phyloP scores from a whole-genome alignment of 1,140 invertebrate species.

The Eciton burchellii region DNA sequence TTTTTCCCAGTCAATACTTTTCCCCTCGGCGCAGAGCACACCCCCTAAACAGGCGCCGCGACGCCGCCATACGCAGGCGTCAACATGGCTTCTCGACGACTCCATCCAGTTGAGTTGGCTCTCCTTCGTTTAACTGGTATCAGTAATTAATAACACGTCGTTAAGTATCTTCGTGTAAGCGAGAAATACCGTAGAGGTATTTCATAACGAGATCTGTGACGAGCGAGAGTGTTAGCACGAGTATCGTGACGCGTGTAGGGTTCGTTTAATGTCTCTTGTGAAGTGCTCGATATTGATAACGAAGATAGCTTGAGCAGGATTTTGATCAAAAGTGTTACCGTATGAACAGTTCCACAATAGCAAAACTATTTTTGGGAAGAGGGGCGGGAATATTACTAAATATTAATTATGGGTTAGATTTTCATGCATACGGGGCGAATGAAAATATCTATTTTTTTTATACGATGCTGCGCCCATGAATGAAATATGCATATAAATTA shows the following conservation, averaged over 20 bases:
- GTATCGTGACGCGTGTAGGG: slow-evolving; percentile 7
- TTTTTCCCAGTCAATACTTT: slow-evolving; percentile 66
- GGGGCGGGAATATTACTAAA: too few species aligned
- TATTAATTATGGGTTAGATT: too few species aligned
- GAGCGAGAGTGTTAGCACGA: slow-evolving; percentile 27
- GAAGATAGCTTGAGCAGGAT: slow-evolving; percentile 12
- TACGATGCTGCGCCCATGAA: neutral
- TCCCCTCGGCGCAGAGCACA: slow-evolving; percentile 74
- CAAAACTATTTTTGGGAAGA: neutral
- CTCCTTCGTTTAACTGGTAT: slow-evolving; percentile 76
- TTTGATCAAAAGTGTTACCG: neutral
- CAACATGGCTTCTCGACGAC: slow-evolving; percentile 80
- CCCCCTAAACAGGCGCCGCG: slow-evolving; percentile 72
- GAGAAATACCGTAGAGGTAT: slow-evolving; percentile 50
- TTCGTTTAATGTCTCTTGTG: slow-evolving; percentile 59
- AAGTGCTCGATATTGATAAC: slow-evolving; percentile 51
- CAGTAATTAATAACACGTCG: slow-evolving; percentile 80
- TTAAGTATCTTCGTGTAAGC: slow-evolving; percentile 69
- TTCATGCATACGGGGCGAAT: too few species aligned
- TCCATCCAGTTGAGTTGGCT: slow-evolving; percentile 71
- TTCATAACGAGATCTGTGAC: slow-evolving; percentile 57
- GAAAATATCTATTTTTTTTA: neutral
- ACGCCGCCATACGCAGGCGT: slow-evolving; percentile 79
- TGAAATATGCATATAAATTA: neutral
- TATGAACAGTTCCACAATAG: neutral